Evolutionary conservation across 2,113 vertebrate species (phyloP).

Genomic region (Ictalurus punctatus): DNA sequence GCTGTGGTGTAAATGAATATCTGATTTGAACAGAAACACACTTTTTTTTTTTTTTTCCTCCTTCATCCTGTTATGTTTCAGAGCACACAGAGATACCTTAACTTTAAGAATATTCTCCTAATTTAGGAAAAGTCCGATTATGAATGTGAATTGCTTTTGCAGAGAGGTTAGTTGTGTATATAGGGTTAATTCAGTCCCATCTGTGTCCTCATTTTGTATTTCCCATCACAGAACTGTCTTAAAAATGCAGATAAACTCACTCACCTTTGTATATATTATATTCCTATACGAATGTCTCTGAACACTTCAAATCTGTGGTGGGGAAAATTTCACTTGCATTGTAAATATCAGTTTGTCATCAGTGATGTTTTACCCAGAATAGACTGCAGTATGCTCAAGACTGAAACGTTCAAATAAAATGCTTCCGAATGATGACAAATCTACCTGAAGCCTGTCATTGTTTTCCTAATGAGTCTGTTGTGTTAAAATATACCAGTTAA

Average conservation of each 20-base stretch:
- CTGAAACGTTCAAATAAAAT: slow-evolving; percentile 54
- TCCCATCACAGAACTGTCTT: slow-evolving; percentile 10
- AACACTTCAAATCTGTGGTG: slow-evolving; percentile 16
- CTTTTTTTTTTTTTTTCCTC: neutral
- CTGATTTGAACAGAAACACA: slow-evolving; percentile 6
- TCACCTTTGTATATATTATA: slow-evolving; percentile 29
- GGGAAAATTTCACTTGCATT: neutral
- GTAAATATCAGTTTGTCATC: slow-evolving; percentile 44
- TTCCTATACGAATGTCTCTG: neutral
- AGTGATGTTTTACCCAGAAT: slow-evolving; percentile 28
- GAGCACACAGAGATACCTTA: neutral
- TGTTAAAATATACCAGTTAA: neutral
- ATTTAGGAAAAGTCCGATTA: neutral
- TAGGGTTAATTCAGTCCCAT: neutral
- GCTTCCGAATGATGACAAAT: slow-evolving; percentile 3
- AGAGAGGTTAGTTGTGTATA: slow-evolving; percentile 8
- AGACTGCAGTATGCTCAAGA: neutral
- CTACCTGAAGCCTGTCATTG: neutral
- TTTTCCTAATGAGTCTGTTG: neutral
- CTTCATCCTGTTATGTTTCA: neutral
- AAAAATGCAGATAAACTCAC: neutral
- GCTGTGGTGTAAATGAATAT: slow-evolving; percentile 20
- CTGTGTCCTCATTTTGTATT: neutral
- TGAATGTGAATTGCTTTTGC: slow-evolving; percentile 34
- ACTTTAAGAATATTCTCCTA: neutral